Conservation (phyloP, 2,113 vertebrate species). For the Salminus brasiliensis region DNA sequence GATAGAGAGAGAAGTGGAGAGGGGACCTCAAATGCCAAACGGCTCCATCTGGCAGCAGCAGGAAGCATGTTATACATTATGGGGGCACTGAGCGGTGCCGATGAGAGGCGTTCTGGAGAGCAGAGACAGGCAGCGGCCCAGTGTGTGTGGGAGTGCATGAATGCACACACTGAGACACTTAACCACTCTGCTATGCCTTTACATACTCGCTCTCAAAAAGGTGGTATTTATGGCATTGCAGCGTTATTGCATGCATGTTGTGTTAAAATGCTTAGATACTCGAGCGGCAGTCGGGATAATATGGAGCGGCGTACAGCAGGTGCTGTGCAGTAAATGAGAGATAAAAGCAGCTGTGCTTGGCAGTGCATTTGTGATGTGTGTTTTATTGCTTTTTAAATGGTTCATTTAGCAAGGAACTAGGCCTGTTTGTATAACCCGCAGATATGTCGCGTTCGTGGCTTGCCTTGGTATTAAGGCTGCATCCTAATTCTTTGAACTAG, state of each 20-base stretch:
- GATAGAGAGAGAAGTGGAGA: conserved; percentile 47
- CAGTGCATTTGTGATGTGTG: conserved; percentile 11
- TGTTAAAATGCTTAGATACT: conserved; percentile 36
- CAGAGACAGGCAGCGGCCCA: conserved; percentile 34
- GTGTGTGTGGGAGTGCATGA: conserved; percentile 38
- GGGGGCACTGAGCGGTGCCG: conserved; percentile 40
- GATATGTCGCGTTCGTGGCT: not conserved
- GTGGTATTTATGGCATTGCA: conserved; percentile 41
- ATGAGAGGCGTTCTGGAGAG: conserved; percentile 48
- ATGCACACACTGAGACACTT: conserved; percentile 35
- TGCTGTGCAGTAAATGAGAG: conserved; percentile 34
- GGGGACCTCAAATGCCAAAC: conserved; percentile 58
- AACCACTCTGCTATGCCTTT: conserved; percentile 38
- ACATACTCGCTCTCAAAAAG: conserved; percentile 27
- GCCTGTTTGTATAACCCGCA: not conserved
- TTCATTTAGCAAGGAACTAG: not conserved
- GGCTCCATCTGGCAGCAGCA: conserved; percentile 59
- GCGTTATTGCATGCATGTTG: conserved; percentile 37
- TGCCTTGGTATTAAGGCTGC: not conserved
- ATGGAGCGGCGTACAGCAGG: conserved; percentile 8
- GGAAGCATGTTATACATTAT: conserved; percentile 55
- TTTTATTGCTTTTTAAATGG: conserved; percentile 36
- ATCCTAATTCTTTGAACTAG: no score
- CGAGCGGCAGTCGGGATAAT: conserved; percentile 32
- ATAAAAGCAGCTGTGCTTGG: conserved; percentile 36